Conservation (phyloP, 2,888 invertebrate species). For the Drosophila buzzatii region DNA sequence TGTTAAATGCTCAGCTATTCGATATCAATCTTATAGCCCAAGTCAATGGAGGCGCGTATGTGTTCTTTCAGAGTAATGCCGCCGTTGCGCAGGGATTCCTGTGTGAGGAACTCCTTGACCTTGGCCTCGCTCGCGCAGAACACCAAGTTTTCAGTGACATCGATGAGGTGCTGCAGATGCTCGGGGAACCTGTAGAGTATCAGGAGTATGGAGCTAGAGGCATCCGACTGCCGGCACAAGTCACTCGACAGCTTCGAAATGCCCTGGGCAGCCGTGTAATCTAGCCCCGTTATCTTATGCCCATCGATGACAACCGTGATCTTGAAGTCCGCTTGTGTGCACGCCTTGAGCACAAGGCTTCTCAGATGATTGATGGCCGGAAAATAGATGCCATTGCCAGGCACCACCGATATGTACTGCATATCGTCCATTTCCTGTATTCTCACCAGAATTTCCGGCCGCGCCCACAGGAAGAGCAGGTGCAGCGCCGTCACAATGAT, state of each 20-base stretch:
- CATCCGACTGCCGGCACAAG: conserved; percentile 72
- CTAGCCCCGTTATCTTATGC: conserved; percentile 88
- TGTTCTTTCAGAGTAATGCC: conserved; percentile 83
- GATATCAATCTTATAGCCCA: conserved; percentile 84
- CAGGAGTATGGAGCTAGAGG: conserved; percentile 72
- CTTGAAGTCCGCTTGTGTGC: conserved; percentile 85
- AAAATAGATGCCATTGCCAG: conserved; percentile 90
- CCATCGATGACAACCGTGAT: conserved; percentile 89
- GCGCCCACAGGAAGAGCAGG: conserved; percentile 89
- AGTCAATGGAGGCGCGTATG: conserved; percentile 84
- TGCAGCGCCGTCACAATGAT: conserved; percentile 88
- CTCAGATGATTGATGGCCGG: conserved; percentile 90
- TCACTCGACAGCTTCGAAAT: conserved; percentile 83
- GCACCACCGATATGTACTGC: conserved; percentile 88
- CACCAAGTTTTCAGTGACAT: conserved; percentile 82
- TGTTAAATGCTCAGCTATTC: conserved; percentile 58
- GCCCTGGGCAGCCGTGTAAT: conserved; percentile 89
- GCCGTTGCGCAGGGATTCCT: conserved; percentile 84
- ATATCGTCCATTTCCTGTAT: conserved; percentile 85
- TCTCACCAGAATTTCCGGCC: conserved; percentile 86
- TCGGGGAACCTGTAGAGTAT: conserved; percentile 79
- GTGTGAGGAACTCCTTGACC: conserved; percentile 82
- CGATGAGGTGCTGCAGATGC: conserved; percentile 81
- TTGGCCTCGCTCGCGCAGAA: conserved; percentile 82
- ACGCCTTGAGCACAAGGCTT: conserved; percentile 87